phyloP scores from a whole-genome alignment of 2,888 invertebrate genomes.

The Dicranocentrus wangi region DNA sequence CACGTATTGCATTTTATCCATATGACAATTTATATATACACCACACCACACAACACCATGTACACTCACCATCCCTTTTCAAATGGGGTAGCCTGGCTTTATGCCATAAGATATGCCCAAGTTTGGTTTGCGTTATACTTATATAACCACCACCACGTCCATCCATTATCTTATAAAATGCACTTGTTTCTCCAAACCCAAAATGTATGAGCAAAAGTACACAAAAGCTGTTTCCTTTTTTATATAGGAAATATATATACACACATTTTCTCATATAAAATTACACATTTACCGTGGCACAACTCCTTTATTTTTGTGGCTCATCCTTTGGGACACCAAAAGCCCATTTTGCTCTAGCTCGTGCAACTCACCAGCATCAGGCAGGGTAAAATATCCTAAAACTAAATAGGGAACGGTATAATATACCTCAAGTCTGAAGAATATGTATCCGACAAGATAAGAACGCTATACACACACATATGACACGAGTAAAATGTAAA shows the following conservation, averaged over 20 bases:
- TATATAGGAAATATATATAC: neutral
- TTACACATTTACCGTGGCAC: neutral
- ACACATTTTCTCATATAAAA: neutral
- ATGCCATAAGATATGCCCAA: too few species aligned
- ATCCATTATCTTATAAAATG: neutral
- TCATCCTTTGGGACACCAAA: constrained; percentile 67
- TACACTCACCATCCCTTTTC: too few species aligned
- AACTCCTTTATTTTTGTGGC: constrained; percentile 67
- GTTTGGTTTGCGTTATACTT: neutral
- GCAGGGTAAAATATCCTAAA: too few species aligned
- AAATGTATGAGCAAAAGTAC: too few species aligned
- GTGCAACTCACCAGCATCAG: too few species aligned
- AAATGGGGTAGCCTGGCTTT: too few species aligned
- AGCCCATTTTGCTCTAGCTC: constrained; percentile 46
- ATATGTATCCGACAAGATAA: too few species aligned
- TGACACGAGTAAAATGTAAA: too few species aligned
- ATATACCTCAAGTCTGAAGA: too few species aligned
- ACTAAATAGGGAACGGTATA: too few species aligned
- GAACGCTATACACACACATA: too few species aligned
- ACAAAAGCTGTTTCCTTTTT: neutral
- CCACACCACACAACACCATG: too few species aligned
- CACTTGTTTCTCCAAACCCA: neutral
- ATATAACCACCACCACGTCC: neutral
- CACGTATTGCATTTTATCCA: constrained; percentile 30
- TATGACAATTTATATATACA: constrained; percentile 18